Percentiles rank a stretch among this genome's conserved stretches.
These are phyloP conservation scores for Anser cygnoides DNA, from an alignment of 2,113 vertebrate species.

Conservation along the genomic window DNA sequence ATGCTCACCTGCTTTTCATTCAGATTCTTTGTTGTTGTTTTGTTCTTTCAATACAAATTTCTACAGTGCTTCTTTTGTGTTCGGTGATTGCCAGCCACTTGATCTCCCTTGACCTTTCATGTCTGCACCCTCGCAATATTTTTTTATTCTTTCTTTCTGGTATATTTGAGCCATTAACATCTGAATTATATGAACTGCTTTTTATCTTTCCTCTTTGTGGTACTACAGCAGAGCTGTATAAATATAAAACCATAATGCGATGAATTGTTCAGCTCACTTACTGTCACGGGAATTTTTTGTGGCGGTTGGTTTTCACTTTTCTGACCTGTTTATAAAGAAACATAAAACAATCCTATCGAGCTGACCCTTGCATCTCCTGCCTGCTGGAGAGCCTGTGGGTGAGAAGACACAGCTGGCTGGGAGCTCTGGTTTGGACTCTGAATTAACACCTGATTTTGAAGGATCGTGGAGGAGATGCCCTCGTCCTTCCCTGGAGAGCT, in stretches of 20 bases:
- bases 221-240: not conserved
- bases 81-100: not conserved
- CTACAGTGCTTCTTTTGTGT: not conserved
- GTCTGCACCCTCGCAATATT: not conserved
- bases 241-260: not conserved
- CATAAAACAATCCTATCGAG: not conserved
- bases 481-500: accelerated
- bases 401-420: not conserved
- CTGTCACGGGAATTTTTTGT: not conserved
- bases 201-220: constrained; percentile 35
- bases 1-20: constrained; percentile 10
- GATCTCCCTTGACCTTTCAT: constrained; percentile 40
- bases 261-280: not conserved
- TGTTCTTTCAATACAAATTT: constrained; percentile 21
- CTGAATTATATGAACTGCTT: constrained; percentile 20
- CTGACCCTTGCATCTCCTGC: not conserved
- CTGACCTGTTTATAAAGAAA: not conserved
- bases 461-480: not conserved
- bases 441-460: not conserved
- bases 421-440: not conserved
- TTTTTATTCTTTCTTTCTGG: constrained; percentile 18
- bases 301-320: not conserved
- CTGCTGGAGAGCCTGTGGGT: not conserved
- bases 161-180: not conserved
- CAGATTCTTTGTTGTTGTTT: not conserved